Evolutionary conservation across 1,140 invertebrate genomes (phyloP).

Genomic region (Calephelis nemesis): DNA sequence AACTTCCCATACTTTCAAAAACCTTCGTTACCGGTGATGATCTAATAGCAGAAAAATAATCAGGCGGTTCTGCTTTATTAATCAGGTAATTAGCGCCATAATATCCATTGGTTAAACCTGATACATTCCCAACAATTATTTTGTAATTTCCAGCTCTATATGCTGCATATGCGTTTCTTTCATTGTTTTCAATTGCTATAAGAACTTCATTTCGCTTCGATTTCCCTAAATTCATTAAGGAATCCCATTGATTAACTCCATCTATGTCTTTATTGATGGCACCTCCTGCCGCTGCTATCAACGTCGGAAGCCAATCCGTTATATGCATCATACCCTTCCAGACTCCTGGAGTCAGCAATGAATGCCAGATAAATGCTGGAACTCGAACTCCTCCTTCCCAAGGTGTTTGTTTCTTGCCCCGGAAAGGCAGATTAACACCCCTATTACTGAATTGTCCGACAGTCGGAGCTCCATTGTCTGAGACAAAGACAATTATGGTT

Average conservation of each 20-base stretch:
- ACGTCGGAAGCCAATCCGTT: slow-evolving; percentile 93
- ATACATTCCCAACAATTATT: slow-evolving; percentile 64
- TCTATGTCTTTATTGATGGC: slow-evolving; percentile 72
- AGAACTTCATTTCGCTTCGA: slow-evolving; percentile 84
- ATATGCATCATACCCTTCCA: slow-evolving; percentile 91
- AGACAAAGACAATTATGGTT: slow-evolving; percentile 87
- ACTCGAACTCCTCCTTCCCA: slow-evolving; percentile 93
- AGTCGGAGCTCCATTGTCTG: slow-evolving; percentile 91
- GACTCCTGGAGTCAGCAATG: slow-evolving; percentile 81
- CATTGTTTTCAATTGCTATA: slow-evolving; percentile 50
- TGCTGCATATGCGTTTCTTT: slow-evolving; percentile 48
- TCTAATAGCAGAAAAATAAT: slow-evolving; percentile 50
- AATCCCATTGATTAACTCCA: slow-evolving; percentile 86
- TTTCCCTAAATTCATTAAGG: slow-evolving; percentile 78
- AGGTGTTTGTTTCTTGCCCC: slow-evolving; percentile 88
- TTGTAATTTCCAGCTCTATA: slow-evolving; percentile 68
- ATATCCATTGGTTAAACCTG: slow-evolving; percentile 56
- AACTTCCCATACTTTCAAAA: slow-evolving; percentile 47
- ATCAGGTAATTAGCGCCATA: slow-evolving; percentile 56
- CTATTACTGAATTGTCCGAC: slow-evolving; percentile 86
- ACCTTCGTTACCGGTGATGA: slow-evolving; percentile 46
- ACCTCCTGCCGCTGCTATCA: slow-evolving; percentile 73
- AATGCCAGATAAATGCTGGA: slow-evolving; percentile 90
- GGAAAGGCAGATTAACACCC: slow-evolving; percentile 92
- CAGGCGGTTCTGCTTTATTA: slow-evolving; percentile 47